phyloP scores from a whole-genome alignment of 2,113 vertebrate genomes.

The Epinephelus cyanopodus region DNA sequence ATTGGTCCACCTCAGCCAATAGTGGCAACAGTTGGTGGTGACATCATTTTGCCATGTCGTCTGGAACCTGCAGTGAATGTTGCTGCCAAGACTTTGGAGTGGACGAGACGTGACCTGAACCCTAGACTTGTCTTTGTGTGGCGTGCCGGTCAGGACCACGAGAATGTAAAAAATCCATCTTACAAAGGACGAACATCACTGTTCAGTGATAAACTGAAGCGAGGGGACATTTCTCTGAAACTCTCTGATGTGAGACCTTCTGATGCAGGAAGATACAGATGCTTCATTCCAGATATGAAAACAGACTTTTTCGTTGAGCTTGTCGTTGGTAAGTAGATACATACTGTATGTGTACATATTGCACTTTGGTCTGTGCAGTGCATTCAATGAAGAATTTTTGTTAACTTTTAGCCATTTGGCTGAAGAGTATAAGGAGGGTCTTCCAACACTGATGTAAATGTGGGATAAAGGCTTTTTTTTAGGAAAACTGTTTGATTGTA shows the following conservation, averaged over 20 bases:
- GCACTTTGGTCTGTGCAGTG: too few species aligned
- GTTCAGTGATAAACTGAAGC: background rate
- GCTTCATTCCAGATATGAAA: background rate
- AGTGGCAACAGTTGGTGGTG: background rate
- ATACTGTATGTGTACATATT: too few species aligned
- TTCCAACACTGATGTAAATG: too few species aligned
- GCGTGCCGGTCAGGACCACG: background rate
- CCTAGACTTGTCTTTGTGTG: background rate
- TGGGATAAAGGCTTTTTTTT: too few species aligned
- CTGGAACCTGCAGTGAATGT: background rate
- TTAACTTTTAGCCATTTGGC: too few species aligned
- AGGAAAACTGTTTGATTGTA: too few species aligned
- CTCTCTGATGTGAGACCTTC: background rate
- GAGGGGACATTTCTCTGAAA: background rate
- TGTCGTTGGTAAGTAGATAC: background rate
- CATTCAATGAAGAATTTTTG: too few species aligned
- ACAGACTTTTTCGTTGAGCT: background rate
- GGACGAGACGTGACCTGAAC: background rate
- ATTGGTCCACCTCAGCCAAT: background rate
- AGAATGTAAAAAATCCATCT: rapidly evolving
- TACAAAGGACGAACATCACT: background rate
- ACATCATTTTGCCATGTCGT: background rate
- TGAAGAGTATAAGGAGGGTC: too few species aligned
- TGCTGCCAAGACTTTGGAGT: background rate
- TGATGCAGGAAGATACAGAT: background rate